These are phyloP conservation scores for Allygus modestus DNA, from an alignment of 2,888 invertebrate species.

Conservation along the genomic window DNA sequence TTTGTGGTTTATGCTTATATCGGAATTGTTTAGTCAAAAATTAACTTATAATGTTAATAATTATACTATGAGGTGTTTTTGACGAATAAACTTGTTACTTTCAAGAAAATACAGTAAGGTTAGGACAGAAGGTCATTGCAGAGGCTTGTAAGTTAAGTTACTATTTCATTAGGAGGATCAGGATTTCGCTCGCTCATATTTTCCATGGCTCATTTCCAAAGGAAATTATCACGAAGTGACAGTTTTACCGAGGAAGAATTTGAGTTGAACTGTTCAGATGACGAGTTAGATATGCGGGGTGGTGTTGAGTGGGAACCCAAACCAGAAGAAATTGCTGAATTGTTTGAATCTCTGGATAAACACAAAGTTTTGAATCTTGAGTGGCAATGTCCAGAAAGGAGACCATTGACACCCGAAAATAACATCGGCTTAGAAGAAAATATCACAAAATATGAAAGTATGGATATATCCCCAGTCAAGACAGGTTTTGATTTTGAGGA, in stretches of 20 bases:
- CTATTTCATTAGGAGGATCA: too few relatives aligned
- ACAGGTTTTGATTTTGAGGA: slow-evolving; percentile 75
- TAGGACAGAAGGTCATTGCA: too few relatives aligned
- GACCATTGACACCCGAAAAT: slow-evolving; percentile 73
- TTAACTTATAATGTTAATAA: too few relatives aligned
- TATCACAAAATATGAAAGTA: slow-evolving; percentile 68
- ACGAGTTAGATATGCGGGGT: slow-evolving; percentile 62
- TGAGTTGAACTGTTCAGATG: slow-evolving; percentile 64
- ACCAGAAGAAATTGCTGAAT: slow-evolving; percentile 71
- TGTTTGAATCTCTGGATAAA: slow-evolving; percentile 73
- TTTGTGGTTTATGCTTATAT: too few relatives aligned
- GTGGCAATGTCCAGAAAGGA: slow-evolving; percentile 74
- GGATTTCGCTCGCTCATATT: too few relatives aligned
- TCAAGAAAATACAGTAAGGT: too few relatives aligned
- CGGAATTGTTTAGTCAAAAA: too few relatives aligned
- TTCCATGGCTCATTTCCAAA: background rate
- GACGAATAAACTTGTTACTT: too few relatives aligned
- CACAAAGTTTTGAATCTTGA: slow-evolving; percentile 72
- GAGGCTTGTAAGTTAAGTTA: too few relatives aligned
- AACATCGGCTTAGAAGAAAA: slow-evolving; percentile 69
- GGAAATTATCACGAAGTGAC: background rate
- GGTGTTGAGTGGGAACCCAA: slow-evolving; percentile 72
- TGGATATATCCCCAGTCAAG: slow-evolving; percentile 70
- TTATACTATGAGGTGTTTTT: too few relatives aligned
- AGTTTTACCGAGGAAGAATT: slow-evolving; percentile 68